Evolutionary conservation across 2,113 vertebrate species (phyloP).

Genomic region (Microtus ochrogaster): DNA sequence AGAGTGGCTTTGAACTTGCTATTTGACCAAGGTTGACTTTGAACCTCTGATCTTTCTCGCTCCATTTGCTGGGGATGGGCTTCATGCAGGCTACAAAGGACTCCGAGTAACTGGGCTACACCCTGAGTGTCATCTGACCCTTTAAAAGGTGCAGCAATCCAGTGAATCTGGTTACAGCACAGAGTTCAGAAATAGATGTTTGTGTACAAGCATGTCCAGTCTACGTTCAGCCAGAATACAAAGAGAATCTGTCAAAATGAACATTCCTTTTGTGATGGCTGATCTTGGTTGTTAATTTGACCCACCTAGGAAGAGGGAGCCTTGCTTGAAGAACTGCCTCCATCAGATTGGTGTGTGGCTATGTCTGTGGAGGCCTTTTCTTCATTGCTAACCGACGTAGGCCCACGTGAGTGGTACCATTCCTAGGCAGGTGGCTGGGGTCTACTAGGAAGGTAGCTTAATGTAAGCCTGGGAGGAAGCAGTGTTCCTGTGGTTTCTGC

Average conservation of each 20-base stretch:
- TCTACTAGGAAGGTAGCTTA: neutral
- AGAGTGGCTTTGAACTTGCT: neutral
- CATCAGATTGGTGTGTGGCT: neutral
- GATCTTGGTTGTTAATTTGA: neutral
- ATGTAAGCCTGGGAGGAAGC: neutral
- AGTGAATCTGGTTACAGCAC: neutral
- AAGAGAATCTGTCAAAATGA: neutral
- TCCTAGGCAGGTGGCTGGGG: neutral
- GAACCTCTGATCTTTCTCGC: neutral
- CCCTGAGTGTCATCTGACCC: neutral
- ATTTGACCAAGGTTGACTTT: neutral
- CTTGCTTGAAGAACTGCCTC: neutral
- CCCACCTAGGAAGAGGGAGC: neutral
- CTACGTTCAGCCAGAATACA: neutral
- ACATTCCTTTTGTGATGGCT: neutral
- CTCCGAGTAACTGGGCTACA: neutral
- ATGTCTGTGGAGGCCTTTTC: neutral
- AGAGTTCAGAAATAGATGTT: neutral
- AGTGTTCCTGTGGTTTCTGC: neutral
- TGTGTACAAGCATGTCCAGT: neutral
- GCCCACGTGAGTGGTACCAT: neutral
- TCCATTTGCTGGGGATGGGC: neutral
- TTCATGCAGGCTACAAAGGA: neutral
- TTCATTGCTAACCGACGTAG: neutral
- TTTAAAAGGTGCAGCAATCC: neutral